Base-by-base conservation (phyloP, 2,888 invertebrate species). In the Conus canariensis region DNA sequence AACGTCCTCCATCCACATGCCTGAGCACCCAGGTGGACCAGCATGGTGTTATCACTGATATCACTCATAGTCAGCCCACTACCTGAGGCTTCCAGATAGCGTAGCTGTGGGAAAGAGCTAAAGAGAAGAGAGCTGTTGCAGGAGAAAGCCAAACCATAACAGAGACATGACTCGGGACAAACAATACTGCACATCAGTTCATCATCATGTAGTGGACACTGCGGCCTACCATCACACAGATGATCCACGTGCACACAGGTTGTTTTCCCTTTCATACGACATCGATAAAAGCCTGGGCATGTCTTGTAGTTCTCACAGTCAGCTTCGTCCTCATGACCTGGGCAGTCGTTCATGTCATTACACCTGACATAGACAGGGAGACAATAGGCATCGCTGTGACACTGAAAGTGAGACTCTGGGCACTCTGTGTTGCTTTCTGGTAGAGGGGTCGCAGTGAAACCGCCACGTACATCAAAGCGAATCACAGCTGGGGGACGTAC, bases 201-300 rank as follows among this genome's bases (percentile, higher is more conserved):
- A 22, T 83, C 83, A 58, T 83, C 83, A 10, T 58, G 83, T 58
- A 56, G 56, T 8, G 58, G 83, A 58, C 83, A 83, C 9, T 83
- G 83, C 5, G 56, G 58, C 83, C 56, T 9, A 58, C 83, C 83
- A 58, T 83, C 83, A 58, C 83, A 83, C 83, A 83, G 58, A 19
- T 83, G 56, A 8, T 56, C 58, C 16, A 58, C 56, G 58, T 83
- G 83, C 83, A 83, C 56, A 58, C 83, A 83, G 22, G 25, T 22
- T 22, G 83, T 83, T 77, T 77, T 25, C 6, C 19, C 7, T 12
- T 12, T 22, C 16, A 19, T 58, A 16, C 83, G 56, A 83, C 83
- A 83, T 9, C 83, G 83, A 19, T 83, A 83, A 56, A 56, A 83
- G 3, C 83, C 83, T 22, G 83, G 19, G 19, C 83, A 83, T 19